phyloP scores from a whole-genome alignment of 2,888 invertebrate genomes.

The Ptycholaimellus sp. region DNA sequence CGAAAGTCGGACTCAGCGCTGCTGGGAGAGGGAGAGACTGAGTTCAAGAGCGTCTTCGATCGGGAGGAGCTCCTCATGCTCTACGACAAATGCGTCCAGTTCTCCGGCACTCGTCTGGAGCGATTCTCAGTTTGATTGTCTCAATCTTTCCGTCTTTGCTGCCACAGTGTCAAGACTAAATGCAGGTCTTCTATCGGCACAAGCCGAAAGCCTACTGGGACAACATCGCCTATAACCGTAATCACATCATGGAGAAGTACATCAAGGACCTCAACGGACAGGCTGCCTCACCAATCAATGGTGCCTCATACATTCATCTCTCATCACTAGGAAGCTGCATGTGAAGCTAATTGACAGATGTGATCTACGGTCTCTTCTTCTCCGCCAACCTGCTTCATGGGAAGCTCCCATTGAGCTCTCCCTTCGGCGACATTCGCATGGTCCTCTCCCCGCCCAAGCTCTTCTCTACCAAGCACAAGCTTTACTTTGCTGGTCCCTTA shows the following conservation, averaged over 20 bases:
- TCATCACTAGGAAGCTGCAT: no score
- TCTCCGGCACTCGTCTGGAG: slow-evolving; percentile 9
- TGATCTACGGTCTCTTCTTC: slow-evolving; percentile 22
- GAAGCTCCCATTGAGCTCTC: slow-evolving; percentile 13
- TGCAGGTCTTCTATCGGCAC: slow-evolving; percentile 9
- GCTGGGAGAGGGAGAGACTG: no score
- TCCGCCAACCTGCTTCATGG: slow-evolving; percentile 16
- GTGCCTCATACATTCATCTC: no score
- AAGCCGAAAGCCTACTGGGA: slow-evolving; percentile 17
- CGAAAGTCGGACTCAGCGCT: no score
- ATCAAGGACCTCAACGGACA: slow-evolving; percentile 22
- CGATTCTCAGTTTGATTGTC: slow-evolving; percentile 11
- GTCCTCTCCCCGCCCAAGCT: slow-evolving; percentile 6
- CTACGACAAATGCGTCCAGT: slow-evolving; percentile 8
- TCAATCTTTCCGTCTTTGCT: no score
- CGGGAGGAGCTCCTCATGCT: slow-evolving; percentile 8
- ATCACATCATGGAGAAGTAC: slow-evolving; percentile 18
- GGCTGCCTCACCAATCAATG: slow-evolving; percentile 14
- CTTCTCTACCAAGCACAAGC: slow-evolving; percentile 6
- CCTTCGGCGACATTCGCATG: slow-evolving; percentile 17
- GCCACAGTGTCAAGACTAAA: no score
- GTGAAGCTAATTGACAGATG: no score
- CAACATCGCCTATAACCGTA: slow-evolving; percentile 9
- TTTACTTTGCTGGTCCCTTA: neutral
- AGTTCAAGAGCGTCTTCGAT: no score